Percentiles rank a stretch among this genome's conserved stretches.
Conservation (phyloP, 2,797 vertebrate genomes). For the Parauchenoglanis ngamensis region DNA sequence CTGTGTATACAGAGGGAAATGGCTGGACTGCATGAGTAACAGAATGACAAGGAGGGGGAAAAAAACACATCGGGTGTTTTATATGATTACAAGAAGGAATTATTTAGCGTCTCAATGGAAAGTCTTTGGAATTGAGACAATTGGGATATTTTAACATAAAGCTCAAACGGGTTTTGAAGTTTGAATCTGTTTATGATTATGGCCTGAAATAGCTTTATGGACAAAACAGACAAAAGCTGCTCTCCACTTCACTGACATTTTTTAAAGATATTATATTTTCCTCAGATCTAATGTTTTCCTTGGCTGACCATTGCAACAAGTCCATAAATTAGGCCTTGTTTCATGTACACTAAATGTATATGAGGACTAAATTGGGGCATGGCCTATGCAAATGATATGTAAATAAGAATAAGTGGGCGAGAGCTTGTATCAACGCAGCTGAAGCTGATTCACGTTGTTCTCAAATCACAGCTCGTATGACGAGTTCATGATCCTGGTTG, state of each 20-base stretch:
- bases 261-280: background rate
- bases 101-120: background rate
- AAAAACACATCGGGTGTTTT: background rate
- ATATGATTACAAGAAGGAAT: background rate
- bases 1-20: slow-evolving; percentile 47
- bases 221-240: background rate
- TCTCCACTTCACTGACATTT: too few species aligned
- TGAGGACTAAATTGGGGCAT: background rate
- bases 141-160: background rate
- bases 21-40: slow-evolving; percentile 20
- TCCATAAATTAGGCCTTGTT: background rate
- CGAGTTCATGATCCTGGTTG: background rate
- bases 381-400: background rate
- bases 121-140: background rate
- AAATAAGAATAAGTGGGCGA: background rate
- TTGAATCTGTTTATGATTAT: background rate
- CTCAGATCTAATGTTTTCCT: background rate
- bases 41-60: slow-evolving; percentile 1
- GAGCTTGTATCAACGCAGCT: background rate
- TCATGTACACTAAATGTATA: background rate
- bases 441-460: background rate
- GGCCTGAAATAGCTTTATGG: background rate
- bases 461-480: background rate
- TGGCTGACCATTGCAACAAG: background rate
- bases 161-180: background rate